Evolutionary conservation across 2,797 vertebrate species (phyloP).

Genomic region (Denticeps clupeoides): DNA sequence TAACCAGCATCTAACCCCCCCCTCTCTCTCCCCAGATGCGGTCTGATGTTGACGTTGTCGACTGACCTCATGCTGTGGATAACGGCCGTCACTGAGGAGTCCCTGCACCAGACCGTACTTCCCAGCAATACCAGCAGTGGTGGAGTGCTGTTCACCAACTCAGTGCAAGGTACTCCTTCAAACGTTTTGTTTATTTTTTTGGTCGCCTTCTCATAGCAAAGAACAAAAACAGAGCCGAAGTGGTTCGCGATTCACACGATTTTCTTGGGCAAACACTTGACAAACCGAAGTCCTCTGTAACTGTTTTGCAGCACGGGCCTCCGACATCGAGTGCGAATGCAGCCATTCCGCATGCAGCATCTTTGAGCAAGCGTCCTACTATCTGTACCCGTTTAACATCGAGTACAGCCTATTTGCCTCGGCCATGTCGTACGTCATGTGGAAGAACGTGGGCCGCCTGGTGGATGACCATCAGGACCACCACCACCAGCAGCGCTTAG

Average conservation of each 20-base stretch:
- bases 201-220: too few relatives aligned
- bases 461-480: constrained; percentile 50
- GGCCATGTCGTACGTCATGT: constrained; percentile 89
- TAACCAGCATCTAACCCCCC: too few relatives aligned
- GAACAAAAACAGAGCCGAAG: too few relatives aligned
- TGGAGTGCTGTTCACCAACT: too few relatives aligned
- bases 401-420: constrained; percentile 95
- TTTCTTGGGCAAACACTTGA: background rate
- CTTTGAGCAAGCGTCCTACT: constrained; percentile 79
- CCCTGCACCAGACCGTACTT: constrained; percentile 63
- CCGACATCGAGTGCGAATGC: constrained; percentile 54
- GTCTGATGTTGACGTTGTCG: constrained; percentile 79
- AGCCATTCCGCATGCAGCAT: constrained; percentile 56
- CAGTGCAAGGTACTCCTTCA: too few relatives aligned
- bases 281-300: background rate
- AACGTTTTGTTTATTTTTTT: too few relatives aligned
- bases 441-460: constrained; percentile 85
- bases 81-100: constrained; percentile 79
- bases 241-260: too few relatives aligned
- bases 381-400: constrained; percentile 92
- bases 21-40: constrained; percentile 57
- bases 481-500: constrained; percentile 52
- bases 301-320: constrained; percentile 38
- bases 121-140: constrained; percentile 26
- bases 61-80: constrained; percentile 85